Evolutionary conservation across 2,113 vertebrate species (phyloP).

Genomic region (Ciconia maguari): DNA sequence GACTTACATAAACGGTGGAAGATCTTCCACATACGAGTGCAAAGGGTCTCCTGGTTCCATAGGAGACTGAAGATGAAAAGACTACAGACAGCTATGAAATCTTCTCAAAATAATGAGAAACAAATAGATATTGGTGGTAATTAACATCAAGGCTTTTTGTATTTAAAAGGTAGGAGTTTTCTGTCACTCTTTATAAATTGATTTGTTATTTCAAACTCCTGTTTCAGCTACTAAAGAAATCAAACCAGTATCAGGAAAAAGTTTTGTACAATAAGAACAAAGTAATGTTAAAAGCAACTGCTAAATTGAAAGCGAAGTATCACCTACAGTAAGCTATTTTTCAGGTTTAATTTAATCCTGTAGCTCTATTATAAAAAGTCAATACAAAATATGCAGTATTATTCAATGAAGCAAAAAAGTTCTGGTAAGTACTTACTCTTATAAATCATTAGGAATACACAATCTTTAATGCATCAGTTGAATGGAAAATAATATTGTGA

Average conservation of each 20-base stretch:
- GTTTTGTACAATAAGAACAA: background rate
- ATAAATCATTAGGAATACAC: constrained; percentile 6
- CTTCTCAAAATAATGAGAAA: background rate
- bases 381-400: background rate
- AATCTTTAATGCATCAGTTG: background rate
- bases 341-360: background rate
- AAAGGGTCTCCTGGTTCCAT: background rate
- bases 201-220: background rate
- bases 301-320: background rate
- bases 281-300: background rate
- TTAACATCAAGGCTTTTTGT: background rate
- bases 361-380: background rate
- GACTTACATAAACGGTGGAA: background rate
- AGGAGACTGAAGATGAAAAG: background rate
- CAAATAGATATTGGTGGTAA: background rate
- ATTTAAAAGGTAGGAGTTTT: background rate
- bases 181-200: background rate
- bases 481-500: constrained; percentile 15
- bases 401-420: constrained; percentile 31
- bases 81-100: background rate
- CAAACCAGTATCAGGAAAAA: background rate
- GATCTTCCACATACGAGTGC: background rate
- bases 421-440: background rate
- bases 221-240: background rate
- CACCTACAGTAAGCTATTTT: background rate